Percentiles rank a stretch among this genome's conserved stretches.
Conservation (phyloP, 2,797 vertebrate species). For the Cichlasoma orientale region DNA sequence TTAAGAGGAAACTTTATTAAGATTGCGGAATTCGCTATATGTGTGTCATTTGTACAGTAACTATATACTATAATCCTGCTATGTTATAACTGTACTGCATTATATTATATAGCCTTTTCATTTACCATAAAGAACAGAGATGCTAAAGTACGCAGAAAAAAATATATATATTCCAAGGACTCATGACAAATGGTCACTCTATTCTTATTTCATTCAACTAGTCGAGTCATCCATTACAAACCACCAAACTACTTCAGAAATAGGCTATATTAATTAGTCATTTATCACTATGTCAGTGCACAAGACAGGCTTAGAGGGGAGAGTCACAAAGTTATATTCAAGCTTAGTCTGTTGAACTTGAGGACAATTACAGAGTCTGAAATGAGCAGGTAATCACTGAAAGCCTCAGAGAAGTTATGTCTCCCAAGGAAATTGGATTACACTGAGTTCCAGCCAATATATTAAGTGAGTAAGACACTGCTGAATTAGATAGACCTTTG, state of each 20-base stretch:
- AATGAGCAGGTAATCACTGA: slow-evolving; percentile 62
- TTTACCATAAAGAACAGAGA: neutral
- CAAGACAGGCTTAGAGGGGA: slow-evolving; percentile 7
- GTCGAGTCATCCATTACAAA: slow-evolving; percentile 17
- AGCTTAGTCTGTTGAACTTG: slow-evolving; percentile 36
- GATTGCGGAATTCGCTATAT: neutral
- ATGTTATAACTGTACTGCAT: neutral
- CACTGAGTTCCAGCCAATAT: slow-evolving; percentile 38
- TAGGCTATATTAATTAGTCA: slow-evolving; percentile 15
- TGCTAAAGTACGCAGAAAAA: neutral
- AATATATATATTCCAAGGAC: neutral
- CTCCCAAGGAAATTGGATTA: slow-evolving; percentile 61
- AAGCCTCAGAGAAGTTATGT: slow-evolving; percentile 50
- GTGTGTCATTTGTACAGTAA: neutral
- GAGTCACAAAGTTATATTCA: slow-evolving; percentile 36
- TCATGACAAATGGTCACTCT: neutral
- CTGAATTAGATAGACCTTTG: slow-evolving; percentile 42
- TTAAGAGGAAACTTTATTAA: neutral
- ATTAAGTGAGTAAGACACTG: slow-evolving; percentile 24
- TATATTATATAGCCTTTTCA: neutral
- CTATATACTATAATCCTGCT: neutral
- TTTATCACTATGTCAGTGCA: slow-evolving; percentile 17
- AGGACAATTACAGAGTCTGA: slow-evolving; percentile 40
- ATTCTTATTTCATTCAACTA: neutral
- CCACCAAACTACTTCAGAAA: neutral